Evolutionary conservation across 2,888 invertebrate species (phyloP).

Genomic region (Folsomia candida): DNA sequence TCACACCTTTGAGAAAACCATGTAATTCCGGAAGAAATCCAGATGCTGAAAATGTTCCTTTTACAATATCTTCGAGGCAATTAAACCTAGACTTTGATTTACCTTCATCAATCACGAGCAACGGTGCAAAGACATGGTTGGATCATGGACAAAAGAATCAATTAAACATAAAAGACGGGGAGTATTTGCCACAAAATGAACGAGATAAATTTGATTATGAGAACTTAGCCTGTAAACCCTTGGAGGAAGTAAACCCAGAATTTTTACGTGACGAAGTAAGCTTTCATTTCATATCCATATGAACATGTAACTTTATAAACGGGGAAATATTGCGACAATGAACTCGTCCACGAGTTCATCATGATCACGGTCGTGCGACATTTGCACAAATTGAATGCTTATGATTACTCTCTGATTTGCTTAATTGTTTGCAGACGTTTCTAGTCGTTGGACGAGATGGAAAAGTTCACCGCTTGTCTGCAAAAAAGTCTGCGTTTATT

Average conservation of each 20-base stretch:
- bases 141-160: background rate
- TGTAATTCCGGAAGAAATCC: background rate
- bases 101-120: background rate
- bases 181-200: background rate
- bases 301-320: no score
- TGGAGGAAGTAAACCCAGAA: background rate
- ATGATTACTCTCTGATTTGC: background rate
- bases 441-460: background rate
- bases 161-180: slow-evolving; percentile 5
- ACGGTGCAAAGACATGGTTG: background rate
- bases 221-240: background rate
- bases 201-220: background rate
- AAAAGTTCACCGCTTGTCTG: background rate
- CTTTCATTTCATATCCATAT: no score
- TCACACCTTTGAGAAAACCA: background rate
- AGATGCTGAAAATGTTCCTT: background rate
- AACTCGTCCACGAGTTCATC: no score
- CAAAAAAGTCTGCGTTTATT: slow-evolving; percentile 10
- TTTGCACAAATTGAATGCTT: background rate
- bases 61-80: background rate
- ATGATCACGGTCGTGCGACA: background rate
- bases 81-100: background rate
- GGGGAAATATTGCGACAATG: no score
- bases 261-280: background rate
- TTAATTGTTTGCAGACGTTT: slow-evolving; percentile 7